phyloP scores from a whole-genome alignment of 2,888 invertebrate genomes.

The Apeira syringaria region DNA sequence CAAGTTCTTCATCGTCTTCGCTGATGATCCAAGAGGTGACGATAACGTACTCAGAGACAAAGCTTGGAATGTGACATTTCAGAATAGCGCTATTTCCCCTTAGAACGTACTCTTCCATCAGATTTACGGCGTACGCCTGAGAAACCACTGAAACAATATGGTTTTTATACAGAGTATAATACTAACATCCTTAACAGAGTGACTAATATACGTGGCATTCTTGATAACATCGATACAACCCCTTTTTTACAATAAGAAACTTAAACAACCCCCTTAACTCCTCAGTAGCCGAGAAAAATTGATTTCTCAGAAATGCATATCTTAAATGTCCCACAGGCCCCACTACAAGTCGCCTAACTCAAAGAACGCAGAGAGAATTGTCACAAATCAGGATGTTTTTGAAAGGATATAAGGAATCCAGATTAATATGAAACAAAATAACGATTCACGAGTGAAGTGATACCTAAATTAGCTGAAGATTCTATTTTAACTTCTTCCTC shows the following conservation, averaged over 20 bases:
- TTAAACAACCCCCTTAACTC: not conserved
- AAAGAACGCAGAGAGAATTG: no score
- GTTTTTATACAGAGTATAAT: conserved; percentile 10
- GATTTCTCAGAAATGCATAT: no score
- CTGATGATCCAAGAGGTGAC: conserved; percentile 94
- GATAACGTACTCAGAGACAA: conserved; percentile 94
- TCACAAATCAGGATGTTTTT: conserved; percentile 10
- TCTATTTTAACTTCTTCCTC: conserved; percentile 70
- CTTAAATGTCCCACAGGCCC: no score
- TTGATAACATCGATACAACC: no score
- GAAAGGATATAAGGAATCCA: conserved; percentile 13
- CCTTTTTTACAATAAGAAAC: no score
- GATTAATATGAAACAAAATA: conserved; percentile 19
- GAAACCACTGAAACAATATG: conserved; percentile 91
- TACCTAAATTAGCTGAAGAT: conserved; percentile 65
- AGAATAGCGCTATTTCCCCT: conserved; percentile 95
- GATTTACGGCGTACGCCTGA: conserved; percentile 94
- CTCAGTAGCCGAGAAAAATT: not conserved
- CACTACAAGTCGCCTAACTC: no score
- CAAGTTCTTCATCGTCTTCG: conserved; percentile 82
- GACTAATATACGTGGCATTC: no score
- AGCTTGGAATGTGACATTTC: conserved; percentile 97
- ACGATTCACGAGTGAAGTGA: conserved; percentile 13
- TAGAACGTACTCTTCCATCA: conserved; percentile 96
- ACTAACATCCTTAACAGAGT: not conserved